Evolutionary conservation across 2,888 invertebrate genomes (phyloP).

Genomic region (Lacanobia oleracea): DNA sequence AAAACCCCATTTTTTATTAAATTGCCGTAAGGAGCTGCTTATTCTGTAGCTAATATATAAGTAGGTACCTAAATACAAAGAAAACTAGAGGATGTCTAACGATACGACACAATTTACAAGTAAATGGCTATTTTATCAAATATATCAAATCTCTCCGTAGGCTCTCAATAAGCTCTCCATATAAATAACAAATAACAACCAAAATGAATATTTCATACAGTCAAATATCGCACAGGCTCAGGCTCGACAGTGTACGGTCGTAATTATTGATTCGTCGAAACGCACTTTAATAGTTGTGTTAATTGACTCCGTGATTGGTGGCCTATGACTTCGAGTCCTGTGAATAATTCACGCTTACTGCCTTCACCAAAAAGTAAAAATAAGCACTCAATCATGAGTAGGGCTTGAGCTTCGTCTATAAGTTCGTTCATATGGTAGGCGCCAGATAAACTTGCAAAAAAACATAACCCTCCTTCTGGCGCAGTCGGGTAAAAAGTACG

Average conservation of each 20-base stretch:
- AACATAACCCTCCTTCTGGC: too few species aligned
- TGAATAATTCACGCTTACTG: slow-evolving; percentile 35
- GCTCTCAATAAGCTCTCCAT: not conserved
- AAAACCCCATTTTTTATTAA: not conserved
- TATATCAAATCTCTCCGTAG: not conserved
- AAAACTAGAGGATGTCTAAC: not conserved
- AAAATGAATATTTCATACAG: slow-evolving; percentile 35
- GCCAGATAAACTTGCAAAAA: too few species aligned
- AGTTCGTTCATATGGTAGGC: not conserved
- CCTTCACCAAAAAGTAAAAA: slow-evolving; percentile 17
- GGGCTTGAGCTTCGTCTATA: not conserved
- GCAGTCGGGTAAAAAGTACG: too few species aligned
- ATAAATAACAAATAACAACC: not conserved
- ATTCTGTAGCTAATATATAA: not conserved
- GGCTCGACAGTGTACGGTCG: slow-evolving; percentile 39
- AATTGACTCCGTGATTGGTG: slow-evolving; percentile 71
- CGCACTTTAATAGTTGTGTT: slow-evolving; percentile 67
- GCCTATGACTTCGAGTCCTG: slow-evolving; percentile 26
- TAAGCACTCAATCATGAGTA: not conserved
- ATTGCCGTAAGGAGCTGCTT: not conserved
- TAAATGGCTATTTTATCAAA: not conserved
- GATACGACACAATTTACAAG: not conserved
- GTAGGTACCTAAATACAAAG: not conserved
- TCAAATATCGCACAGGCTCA: slow-evolving; percentile 37
- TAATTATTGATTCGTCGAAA: slow-evolving; percentile 67